phyloP scores from a whole-genome alignment of 2,113 vertebrate species.

The Dendrocopos noguchii region DNA sequence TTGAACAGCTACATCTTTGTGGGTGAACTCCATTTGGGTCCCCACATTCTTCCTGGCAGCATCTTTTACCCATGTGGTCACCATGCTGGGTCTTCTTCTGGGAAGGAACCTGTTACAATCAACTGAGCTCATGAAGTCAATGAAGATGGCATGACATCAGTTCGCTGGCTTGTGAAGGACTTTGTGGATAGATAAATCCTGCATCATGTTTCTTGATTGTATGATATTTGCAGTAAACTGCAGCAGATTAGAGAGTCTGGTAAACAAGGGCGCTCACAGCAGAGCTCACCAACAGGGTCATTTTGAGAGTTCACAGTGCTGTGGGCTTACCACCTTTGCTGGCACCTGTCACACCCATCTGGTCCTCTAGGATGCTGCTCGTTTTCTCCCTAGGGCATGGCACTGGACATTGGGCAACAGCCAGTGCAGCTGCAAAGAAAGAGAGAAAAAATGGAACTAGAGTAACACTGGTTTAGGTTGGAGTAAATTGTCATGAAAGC shows the following conservation, averaged over 20 bases:
- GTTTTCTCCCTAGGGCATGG: neutral
- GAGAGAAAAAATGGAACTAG: neutral
- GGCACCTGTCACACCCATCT: fast-evolving
- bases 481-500: neutral
- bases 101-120: too few relatives aligned
- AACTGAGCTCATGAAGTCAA: neutral
- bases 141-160: fast-evolving
- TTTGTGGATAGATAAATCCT: neutral
- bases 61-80: too few relatives aligned
- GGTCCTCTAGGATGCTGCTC: neutral
- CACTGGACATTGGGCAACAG: neutral
- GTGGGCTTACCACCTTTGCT: neutral
- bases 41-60: too few relatives aligned
- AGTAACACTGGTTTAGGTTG: neutral
- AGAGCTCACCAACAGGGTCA: neutral
- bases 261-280: neutral
- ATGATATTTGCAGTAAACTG: neutral
- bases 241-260: neutral
- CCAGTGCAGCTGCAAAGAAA: neutral
- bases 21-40: too few relatives aligned
- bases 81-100: too few relatives aligned
- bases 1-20: too few relatives aligned
- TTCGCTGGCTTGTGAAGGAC: neutral
- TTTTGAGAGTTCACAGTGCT: neutral
- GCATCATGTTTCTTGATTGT: neutral